Base-by-base conservation (phyloP, 2,888 invertebrate species). In the Brachyptera risi region DNA sequence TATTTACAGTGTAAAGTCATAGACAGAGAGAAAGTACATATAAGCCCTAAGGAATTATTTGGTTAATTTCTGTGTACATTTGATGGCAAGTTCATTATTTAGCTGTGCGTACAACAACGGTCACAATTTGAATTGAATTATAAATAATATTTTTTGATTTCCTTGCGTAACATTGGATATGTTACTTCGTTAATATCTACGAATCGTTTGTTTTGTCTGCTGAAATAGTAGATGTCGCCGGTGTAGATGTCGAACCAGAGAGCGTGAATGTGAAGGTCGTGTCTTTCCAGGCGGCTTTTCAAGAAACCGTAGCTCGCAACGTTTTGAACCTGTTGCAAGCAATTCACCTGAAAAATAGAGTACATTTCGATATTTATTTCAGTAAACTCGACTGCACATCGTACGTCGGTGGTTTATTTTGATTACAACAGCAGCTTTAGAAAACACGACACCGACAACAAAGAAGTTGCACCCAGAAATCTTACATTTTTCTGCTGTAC, bases 171-270 rank as follows among this genome's bases (percentile, higher is more conserved):
- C 63, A 80, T 80, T 50, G 86, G 86, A 66, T 92, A 87, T 26
- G 85, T 88, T 1, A 83, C 76, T 75, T 96, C 96, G 71, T 92
- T 91, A 61, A 97, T 88, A 67, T 89, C 84, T 15, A 96, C 79
- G 74, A 96, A 97, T 62, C 81, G 78, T 75, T 96, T 94, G 44
- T 87, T 85, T 26, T 87, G 85, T 68, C 95, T 82, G 72, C 94
- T 95, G 73, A 97, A 97, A 75, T 92, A 93, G 74, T 92, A 94
- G 70, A 97, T 91, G 74, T 96, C 94, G 0, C 96, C 97, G 0
- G 94, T 93, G 73, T 96, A 96, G 73, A 98, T 93, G 74, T 97
- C 97, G 74, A 97, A 96, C 97, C 97, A 98, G 38, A 98, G 78
- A 0, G 96, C 97, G 71, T 94, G 95, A 66, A 96, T 88, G 70